Evolutionary conservation across 2,113 vertebrate species (phyloP), one percentile per base, ranked within the genome.

Genomic region (Xenopus laevis): DNA sequence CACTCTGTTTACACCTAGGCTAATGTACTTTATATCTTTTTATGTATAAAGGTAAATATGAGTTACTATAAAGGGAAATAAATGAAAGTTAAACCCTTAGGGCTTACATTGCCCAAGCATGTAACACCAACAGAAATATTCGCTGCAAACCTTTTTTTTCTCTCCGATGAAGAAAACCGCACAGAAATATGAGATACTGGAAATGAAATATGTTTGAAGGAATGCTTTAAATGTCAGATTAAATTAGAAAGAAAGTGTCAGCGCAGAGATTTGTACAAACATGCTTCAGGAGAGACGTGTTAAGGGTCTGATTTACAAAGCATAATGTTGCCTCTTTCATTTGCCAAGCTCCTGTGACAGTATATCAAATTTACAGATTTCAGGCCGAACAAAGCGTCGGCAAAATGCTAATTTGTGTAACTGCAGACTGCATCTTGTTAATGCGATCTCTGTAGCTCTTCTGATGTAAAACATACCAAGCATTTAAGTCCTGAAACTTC

Each of bases 351-450:
- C 44, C 27, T 30, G 55, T 68, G 72, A 74, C 65, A 61, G 21
- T 74, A 61, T 74, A 68, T 74, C 72, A 61, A 33, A 74, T 61
- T 59, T 68, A 61, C 55, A 68, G 66, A 74, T 74, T 74, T 74
- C 53, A 67, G 55, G 58, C 57, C 55, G 21, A 74, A 74, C 63
- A 67, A 74, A 67, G 65, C 72, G 23, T 50, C 44, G 33, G 72
- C 55, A 74, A 68, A 74, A 74, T 74, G 45, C 55, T 74, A 74
- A 74, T 74, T 68, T 52, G 65, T 33, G 44, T 15, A 74, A 60
- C 64, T 68, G 50, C 20, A 61, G 62, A 55, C 72, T 61, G 65
- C 44, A 21, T 68, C 23, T 50, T 61, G 57, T 50, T 68, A 73
- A 74, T 67, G 63, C 46, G 63, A 17, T 66, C 45, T 74, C 63